Evolutionary conservation across 2,888 invertebrate genomes (phyloP).

Genomic region (Meiosimyza platycephala): DNA sequence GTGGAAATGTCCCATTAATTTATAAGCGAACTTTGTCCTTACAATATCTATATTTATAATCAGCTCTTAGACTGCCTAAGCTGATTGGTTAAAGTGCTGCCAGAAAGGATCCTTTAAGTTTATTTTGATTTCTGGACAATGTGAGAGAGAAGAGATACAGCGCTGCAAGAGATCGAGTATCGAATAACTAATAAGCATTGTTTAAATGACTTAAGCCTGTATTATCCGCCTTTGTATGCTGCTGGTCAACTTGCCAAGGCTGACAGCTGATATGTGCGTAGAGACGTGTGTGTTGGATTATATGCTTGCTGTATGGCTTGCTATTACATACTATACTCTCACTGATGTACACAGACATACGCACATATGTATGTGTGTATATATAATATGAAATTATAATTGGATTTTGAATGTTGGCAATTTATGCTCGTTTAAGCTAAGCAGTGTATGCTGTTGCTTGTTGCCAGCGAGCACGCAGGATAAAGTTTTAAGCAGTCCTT

Average conservation of each 20-base stretch:
- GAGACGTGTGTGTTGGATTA: not conserved
- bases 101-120: too few relatives aligned
- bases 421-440: conserved; percentile 16
- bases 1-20: too few relatives aligned
- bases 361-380: not conserved
- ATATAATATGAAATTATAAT: conserved; percentile 26
- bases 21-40: not conserved
- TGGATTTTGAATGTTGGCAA: conserved; percentile 25
- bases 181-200: conserved; percentile 5
- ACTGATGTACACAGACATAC: not conserved
- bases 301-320: not conserved
- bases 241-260: conserved; percentile 17
- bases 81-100: not conserved
- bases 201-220: conserved; percentile 16
- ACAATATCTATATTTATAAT: not conserved
- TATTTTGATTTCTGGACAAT: too few relatives aligned
- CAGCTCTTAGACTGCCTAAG: conserved; percentile 8
- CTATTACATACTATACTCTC: not conserved
- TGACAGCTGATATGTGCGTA: conserved; percentile 18
- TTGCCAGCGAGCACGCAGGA: conserved; percentile 1
- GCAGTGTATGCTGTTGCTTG: not conserved
- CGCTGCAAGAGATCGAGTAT: not conserved
- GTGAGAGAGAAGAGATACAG: not conserved
- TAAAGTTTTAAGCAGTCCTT: conserved; percentile 9
- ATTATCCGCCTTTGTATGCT: not conserved